Conservation (phyloP, 2,888 invertebrate species). For the Drosophila greeni region DNA sequence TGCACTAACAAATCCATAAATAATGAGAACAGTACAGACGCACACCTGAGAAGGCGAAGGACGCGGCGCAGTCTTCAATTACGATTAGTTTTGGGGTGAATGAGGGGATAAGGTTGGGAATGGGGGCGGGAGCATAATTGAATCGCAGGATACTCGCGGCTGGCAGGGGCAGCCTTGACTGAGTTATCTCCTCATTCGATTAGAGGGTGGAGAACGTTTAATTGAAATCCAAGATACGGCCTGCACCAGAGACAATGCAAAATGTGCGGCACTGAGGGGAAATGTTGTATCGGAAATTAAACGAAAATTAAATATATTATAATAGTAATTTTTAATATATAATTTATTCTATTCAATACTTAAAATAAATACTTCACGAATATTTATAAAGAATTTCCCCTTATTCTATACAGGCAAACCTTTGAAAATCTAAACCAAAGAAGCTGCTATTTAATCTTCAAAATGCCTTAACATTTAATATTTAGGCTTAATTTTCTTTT, state of each 20-base stretch:
- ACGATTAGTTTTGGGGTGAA: conserved; percentile 34
- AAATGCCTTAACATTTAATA: too few species aligned
- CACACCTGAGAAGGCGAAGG: conserved; percentile 28
- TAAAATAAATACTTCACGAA: background rate
- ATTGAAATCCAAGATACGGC: conserved; percentile 33
- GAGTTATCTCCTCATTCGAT: conserved; percentile 30
- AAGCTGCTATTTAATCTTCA: too few species aligned
- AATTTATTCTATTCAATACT: background rate
- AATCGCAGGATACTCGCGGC: conserved; percentile 34
- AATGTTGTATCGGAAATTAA: background rate
- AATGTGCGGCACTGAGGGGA: conserved; percentile 4
- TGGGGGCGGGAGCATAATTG: conserved; percentile 21
- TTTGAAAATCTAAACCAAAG: background rate
- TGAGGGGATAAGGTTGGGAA: background rate
- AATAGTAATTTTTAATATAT: background rate
- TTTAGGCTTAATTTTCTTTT: background rate
- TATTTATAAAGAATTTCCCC: background rate
- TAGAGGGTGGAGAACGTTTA: conserved; percentile 21
- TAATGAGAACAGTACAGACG: conserved; percentile 27
- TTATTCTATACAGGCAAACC: background rate
- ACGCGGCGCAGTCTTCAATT: conserved; percentile 33
- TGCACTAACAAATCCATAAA: conserved; percentile 39
- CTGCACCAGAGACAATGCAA: conserved; percentile 19
- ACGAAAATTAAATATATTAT: background rate
- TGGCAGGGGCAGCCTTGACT: conserved; percentile 26